These are phyloP conservation scores for Chaetorhynchus papuensis DNA, from an alignment of 2,113 vertebrate genomes.

Conservation along the genomic window DNA sequence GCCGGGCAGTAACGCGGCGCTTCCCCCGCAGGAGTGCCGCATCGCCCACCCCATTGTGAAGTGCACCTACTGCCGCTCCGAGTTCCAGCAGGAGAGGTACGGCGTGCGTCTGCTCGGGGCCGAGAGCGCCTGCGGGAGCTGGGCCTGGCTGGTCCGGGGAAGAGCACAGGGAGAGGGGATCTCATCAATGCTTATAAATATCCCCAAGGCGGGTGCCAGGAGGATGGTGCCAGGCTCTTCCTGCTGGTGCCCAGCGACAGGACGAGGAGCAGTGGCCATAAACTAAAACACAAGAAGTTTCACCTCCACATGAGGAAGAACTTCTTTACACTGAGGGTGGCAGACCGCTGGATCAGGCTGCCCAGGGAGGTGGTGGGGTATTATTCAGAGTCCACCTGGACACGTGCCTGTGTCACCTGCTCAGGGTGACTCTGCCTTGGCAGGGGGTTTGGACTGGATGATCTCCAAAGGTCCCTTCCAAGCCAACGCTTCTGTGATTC, in stretches of 20 bases:
- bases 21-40: slow-evolving; percentile 85
- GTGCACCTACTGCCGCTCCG: slow-evolving; percentile 95
- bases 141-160: background rate
- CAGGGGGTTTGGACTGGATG: background rate
- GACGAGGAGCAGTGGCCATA: background rate
- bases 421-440: background rate
- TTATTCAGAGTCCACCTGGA: too few species aligned
- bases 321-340: background rate
- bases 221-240: background rate
- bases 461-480: background rate
- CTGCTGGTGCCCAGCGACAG: background rate
- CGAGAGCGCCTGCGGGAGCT: accelerated
- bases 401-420: background rate
- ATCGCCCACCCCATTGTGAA: slow-evolving; percentile 98
- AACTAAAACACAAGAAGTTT: background rate
- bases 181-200: accelerated
- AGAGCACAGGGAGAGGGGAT: background rate
- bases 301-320: background rate
- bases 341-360: background rate
- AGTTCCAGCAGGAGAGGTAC: slow-evolving; percentile 98
- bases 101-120: background rate
- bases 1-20: background rate
- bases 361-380: background rate
- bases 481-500: background rate
- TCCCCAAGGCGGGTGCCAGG: background rate